Base-by-base conservation (phyloP, 2,797 vertebrate species). In the Silurus aristotelis region DNA sequence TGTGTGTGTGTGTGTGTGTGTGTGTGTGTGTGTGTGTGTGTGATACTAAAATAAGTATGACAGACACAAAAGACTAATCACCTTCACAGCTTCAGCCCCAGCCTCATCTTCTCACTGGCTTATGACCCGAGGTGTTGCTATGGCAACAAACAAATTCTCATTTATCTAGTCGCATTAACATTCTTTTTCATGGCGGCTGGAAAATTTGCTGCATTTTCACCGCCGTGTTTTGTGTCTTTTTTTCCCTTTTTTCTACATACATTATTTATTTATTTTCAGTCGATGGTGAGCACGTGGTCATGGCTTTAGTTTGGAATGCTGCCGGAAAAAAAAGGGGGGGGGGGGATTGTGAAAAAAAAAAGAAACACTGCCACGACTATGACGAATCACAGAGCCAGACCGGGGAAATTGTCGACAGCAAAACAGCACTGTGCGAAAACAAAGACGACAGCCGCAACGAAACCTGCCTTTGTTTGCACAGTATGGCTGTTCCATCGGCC, bases 11-110 rank as follows among this genome's bases (percentile, higher is more conserved):
- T 80, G 66, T 17, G 72, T 20, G 84, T 55, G 84, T 78, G 60
- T 80, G 79, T 79, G 56, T 82, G 85, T 83, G 84, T 87, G 61
- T 63, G 76, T 56, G 38, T 85, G 85, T 85, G 82, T 76, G 93
- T 92, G 94, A 93, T 95, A 93, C 94, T 94, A 96, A 96, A 96
- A 96, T 95, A 95, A 96, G 95, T 95, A 96, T 95, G 95, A 96
- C 95, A 97, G 95, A 96, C 94, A 95, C 95, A 96, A 96, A 95
- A 95, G 95, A 96, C 95, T 97, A 97, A 97, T 96, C 96, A 95
- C 95, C 96, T 93, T 95, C 94, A 92, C 94, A 94, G 95, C 94
- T 94, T 94, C 94, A 95, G 95, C 95, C 95, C 94, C 93, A 92
- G 93, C 93, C 96, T 95, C 95, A 92, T 94, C 94, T 94, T 94